Evolutionary conservation across 2,113 vertebrate genomes (phyloP), one percentile per base, ranked within the genome.

Genomic region (Epinephelus fuscoguttatus): DNA sequence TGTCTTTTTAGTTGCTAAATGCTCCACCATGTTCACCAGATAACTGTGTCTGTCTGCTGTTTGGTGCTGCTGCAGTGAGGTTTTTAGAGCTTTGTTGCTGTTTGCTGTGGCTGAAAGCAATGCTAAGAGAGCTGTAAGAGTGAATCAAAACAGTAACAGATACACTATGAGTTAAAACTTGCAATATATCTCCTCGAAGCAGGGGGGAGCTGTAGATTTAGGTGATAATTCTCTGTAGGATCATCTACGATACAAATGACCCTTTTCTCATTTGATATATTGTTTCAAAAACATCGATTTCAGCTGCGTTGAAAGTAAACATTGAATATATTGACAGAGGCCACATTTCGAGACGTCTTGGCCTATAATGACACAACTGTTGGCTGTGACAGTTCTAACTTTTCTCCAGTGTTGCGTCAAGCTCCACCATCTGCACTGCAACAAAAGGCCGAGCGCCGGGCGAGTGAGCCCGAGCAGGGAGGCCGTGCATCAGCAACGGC

Each of bases 391-490:
- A 59, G 53, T 72, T 68, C 18, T 25, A 86, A 86, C 73, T 71
- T 82, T 77, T 79, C 70, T 81, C 64, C 70, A 73, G 1, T 19
- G 75, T 91, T 85, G 75, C 74, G 42, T 91, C 90, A 89, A 85
- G 72, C 82, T 82, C n/a, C 69, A 50, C 83, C 89, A 92, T 91
- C 91, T 92, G 88, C 76, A 47, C 81, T 27, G 10, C 68, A 75
- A 91, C 90, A 92, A 92, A 92, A 92, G 84, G 81, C 87, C 75
- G 70, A 75, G 82, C 90, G 82, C 42, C 3, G 52, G 64, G 74
- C 71, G 59, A 85, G 78, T 19, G 84, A 33, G 72, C 50, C 59
- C 78, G n/a, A 64, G 80, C 78, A 49, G 81, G 70, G 80, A 66
- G 76, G 59, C 56, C 18, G 47, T 70, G 84, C 84, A 81, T 80